Evolutionary conservation across 2,888 invertebrate species (phyloP), one percentile per base, ranked within the genome.

Genomic region (Latrodectus hesperus): DNA sequence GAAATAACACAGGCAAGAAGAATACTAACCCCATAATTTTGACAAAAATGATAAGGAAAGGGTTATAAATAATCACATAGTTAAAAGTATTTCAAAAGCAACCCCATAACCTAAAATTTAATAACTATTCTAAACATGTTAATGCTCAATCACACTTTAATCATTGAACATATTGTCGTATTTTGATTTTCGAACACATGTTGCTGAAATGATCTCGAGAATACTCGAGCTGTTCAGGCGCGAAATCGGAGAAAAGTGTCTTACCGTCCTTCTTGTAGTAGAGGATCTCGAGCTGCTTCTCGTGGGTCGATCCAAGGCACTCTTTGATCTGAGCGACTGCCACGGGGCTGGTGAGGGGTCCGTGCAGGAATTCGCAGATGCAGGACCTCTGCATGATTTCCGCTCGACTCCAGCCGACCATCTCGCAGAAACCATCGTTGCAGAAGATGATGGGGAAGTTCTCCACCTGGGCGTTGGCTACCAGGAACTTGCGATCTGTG

Each of bases 211-310:
- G 38, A 6, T 38, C 6, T 38, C 38, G 22, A 38, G 38, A 4
- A 4, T 6, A 38, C 38, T 38, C 6, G 38, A 38, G 38, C 4
- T 38, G 38, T 38, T 38, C 1, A 6, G 0, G 6, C 38, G 38
- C 4, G 2, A 38, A 38, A 38, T 38, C 5, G 4, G 2, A 38
- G 38, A 1, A 22, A 22, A 22, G 0, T 22, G 22, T 91, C 95
- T 94, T 92, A 96, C 96, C 96, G 92, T 96, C 95, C 93, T 96
- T 96, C 92, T 95, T 94, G 93, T 96, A 96, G 92, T 96, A 95
- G 90, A 96, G 94, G 90, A 96, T 95, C 92, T 96, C 96, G 92
- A 96, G 95, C 92, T 96, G 96, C 91, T 95, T 95, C 92, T 96
- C 96, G 91, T 94, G 94, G 90, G 95, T 95, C 88, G 95, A 95